phyloP scores from a whole-genome alignment of 2,888 invertebrate species.

The Zaprionus bogoriensis region DNA sequence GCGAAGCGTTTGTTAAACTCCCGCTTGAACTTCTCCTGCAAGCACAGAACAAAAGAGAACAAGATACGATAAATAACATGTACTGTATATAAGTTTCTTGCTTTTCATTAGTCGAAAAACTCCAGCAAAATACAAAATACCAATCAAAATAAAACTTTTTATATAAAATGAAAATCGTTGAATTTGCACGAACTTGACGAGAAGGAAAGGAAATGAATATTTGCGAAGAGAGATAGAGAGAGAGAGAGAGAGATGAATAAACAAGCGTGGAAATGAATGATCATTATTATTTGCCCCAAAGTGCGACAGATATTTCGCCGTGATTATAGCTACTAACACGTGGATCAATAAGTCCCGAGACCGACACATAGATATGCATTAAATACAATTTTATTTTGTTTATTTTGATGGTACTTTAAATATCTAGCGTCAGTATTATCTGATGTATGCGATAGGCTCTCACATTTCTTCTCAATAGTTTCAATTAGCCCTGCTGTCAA shows the following conservation, averaged over 20 bases:
- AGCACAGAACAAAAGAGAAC: constrained; percentile 37
- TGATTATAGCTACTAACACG: too few species aligned
- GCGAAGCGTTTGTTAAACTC: constrained; percentile 89
- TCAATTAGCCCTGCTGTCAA: background rate
- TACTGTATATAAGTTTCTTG: background rate
- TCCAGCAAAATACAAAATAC: background rate
- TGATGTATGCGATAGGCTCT: too few species aligned
- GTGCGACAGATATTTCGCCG: too few species aligned
- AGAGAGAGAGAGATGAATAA: background rate
- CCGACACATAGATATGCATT: too few species aligned
- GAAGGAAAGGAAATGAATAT: background rate
- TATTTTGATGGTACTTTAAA: too few species aligned
- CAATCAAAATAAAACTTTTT: constrained; percentile 9
- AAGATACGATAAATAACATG: background rate
- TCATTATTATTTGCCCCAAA: too few species aligned
- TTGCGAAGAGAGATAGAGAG: background rate
- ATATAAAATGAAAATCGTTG: background rate
- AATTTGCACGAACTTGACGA: background rate
- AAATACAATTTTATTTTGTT: too few species aligned
- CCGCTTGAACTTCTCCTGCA: constrained; percentile 90
- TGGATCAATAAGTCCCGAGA: too few species aligned
- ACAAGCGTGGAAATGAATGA: background rate
- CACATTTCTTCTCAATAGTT: background rate
- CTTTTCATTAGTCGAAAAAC: background rate
- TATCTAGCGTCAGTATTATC: too few species aligned